A percentile compares a stretch with the other conserved stretches of the same genome.
Evolutionary conservation across 92 coral and sea anemone genomes (phyloP).

Genomic region (Montipora capitata): DNA sequence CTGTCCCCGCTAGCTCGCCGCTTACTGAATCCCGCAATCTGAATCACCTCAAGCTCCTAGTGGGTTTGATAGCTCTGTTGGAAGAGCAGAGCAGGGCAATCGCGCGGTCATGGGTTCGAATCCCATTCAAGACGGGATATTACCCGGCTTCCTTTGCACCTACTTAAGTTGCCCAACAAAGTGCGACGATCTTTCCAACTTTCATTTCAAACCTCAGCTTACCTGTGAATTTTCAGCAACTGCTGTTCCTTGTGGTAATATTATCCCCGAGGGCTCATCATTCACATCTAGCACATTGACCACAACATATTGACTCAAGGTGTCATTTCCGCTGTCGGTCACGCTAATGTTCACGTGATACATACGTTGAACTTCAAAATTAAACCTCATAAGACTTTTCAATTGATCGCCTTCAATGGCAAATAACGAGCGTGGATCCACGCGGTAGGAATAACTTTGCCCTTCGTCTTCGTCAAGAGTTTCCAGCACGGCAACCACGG

Average conservation of each 20-base stretch:
- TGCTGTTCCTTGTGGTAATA: conserved; percentile 65
- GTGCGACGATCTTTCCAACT: too few relatives aligned
- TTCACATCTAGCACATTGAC: conserved; percentile 76
- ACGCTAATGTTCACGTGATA: conserved; percentile 69
- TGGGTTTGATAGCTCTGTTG: too few relatives aligned
- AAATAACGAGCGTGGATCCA: conserved; percentile 38
- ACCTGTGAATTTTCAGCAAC: conserved; percentile 77
- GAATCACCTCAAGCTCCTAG: too few relatives aligned
- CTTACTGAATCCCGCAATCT: too few relatives aligned
- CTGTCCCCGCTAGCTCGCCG: too few relatives aligned
- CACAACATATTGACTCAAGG: conserved; percentile 62
- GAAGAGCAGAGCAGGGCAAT: too few relatives aligned
- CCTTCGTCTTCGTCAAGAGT: conserved; percentile 66
- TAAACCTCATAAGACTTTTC: conserved; percentile 63
- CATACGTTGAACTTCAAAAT: conserved; percentile 52
- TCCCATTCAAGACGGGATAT: too few relatives aligned
- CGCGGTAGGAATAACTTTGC: conserved; percentile 59
- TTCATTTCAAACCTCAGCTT: neutral
- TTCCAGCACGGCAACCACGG: conserved; percentile 52
- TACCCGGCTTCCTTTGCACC: too few relatives aligned
- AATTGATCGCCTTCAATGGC: conserved; percentile 49
- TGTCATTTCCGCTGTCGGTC: conserved; percentile 76
- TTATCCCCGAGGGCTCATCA: conserved; percentile 68
- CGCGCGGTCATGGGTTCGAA: too few relatives aligned
- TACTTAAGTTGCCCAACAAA: too few relatives aligned